Evolutionary conservation across 2,797 vertebrate genomes (phyloP), one percentile per base, ranked within the genome.

Genomic region (Sylvia borin): DNA sequence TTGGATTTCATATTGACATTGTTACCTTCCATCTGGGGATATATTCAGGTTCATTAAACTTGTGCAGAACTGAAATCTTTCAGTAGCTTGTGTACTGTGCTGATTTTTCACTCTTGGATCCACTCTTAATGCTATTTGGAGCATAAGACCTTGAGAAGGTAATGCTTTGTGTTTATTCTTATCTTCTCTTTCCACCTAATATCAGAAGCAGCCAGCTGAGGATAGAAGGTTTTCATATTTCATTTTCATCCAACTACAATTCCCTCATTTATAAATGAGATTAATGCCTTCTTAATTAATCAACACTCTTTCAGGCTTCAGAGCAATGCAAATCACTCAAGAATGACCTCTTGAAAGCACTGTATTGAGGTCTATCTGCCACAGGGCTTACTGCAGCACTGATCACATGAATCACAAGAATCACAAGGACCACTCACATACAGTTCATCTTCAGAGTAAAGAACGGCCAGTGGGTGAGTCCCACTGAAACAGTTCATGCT

Each of bases 71-170:
- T 78, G 73, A 91, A 92, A 92, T 90, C 45, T 93, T 90, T 92
- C 83, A 80, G 90, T 84, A 74, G 80, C 54, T 76, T 94, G 45
- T 87, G 53, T 84, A 64, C 67, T 65, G n/a, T 85, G 71, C 47
- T 84, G 80, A 91, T 93, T 96, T 96, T 96, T 96, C 80, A 68
- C 88, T 95, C 90, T 86, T 67, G 90, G 83, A 93, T 90, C 92
- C 87, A 90, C 45, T n/a, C 38, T 75, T 91, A 91, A 93, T 95
- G 94, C 91, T 94, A 95, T 96, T 79, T 96, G 88, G 96, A 94
- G 90, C 95, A 73, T 93, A 83, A 95, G 83, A 90, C 74, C 62
- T 65, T 71, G 38, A 85, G 88, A 93, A 96, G 74, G 64, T 85
- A 96, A 84, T 65, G 73, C 22, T 94, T 92, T 95, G 71, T 93